phyloP scores from a whole-genome alignment of 2,797 vertebrate genomes.

The Melanotaenia parkinsoni region DNA sequence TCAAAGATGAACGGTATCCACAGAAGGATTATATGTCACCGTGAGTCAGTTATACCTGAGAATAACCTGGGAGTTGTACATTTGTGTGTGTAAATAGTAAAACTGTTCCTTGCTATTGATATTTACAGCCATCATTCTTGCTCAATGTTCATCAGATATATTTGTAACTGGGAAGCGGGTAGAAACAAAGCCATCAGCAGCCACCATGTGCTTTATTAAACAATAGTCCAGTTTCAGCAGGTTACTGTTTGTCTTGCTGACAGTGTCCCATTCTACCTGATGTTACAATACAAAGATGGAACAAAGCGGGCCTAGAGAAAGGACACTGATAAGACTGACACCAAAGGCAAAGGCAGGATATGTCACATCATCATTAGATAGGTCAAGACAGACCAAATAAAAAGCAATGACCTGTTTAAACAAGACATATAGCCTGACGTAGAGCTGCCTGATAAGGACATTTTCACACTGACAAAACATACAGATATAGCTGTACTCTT shows the following conservation, averaged over 20 bases:
- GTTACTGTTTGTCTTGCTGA: constrained; percentile 77
- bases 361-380: constrained; percentile 42
- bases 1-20: constrained; percentile 25
- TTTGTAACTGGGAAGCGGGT: constrained; percentile 35
- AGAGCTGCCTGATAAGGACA: background rate
- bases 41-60: constrained; percentile 26
- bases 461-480: background rate
- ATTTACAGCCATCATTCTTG: constrained; percentile 31
- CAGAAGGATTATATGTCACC: constrained; percentile 19
- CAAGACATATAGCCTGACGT: constrained; percentile 1
- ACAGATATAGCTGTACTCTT: background rate
- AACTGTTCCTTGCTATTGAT: constrained; percentile 32
- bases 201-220: constrained; percentile 65
- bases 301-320: constrained; percentile 56
- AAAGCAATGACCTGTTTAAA: constrained; percentile 11
- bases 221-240: constrained; percentile 71
- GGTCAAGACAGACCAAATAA: constrained; percentile 18
- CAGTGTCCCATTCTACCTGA: constrained; percentile 62
- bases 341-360: constrained; percentile 61
- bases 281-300: constrained; percentile 53
- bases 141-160: constrained; percentile 30
- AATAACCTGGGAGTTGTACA: constrained; percentile 30
- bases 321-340: constrained; percentile 71
- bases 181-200: constrained; percentile 68
- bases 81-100: background rate